Evolutionary conservation across 2,797 vertebrate genomes (phyloP).

Genomic region (Erpetoichthys calabaricus): DNA sequence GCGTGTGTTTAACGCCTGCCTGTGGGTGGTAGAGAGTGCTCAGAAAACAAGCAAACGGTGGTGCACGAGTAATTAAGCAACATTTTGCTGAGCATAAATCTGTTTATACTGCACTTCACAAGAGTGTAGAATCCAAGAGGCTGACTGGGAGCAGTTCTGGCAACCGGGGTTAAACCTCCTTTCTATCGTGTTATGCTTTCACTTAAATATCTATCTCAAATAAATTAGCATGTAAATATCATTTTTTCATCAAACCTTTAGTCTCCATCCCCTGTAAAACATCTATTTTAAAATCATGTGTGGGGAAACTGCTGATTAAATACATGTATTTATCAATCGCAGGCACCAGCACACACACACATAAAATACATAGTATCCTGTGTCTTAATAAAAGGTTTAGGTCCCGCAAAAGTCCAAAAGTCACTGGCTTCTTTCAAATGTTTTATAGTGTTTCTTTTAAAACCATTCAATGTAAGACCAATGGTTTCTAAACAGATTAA

Average conservation of each 20-base stretch:
- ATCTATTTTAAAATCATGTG: no score
- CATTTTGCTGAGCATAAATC: constrained; percentile 98
- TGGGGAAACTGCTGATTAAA: no score
- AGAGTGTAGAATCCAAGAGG: constrained; percentile 58
- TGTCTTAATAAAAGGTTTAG: no score
- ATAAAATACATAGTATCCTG: no score
- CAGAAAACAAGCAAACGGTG: constrained; percentile 75
- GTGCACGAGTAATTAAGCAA: constrained; percentile 98
- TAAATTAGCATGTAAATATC: constrained; percentile 18
- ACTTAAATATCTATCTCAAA: constrained; percentile 26
- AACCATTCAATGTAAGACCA: no score
- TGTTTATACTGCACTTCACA: constrained; percentile 90
- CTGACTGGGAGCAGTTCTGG: constrained; percentile 53
- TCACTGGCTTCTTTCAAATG: no score
- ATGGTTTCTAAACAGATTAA: no score
- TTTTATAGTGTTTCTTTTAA: no score
- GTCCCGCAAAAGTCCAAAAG: no score
- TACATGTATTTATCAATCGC: no score
- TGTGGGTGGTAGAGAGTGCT: constrained; percentile 85
- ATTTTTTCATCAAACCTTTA: constrained; percentile 25
- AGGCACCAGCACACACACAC: no score
- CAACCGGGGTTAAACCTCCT: constrained; percentile 62
- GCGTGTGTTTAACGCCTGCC: constrained; percentile 94
- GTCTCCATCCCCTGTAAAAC: no score
- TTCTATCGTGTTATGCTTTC: constrained; percentile 29